phyloP scores from a whole-genome alignment of 2,113 vertebrate genomes.

The Larimichthys polyactis region DNA sequence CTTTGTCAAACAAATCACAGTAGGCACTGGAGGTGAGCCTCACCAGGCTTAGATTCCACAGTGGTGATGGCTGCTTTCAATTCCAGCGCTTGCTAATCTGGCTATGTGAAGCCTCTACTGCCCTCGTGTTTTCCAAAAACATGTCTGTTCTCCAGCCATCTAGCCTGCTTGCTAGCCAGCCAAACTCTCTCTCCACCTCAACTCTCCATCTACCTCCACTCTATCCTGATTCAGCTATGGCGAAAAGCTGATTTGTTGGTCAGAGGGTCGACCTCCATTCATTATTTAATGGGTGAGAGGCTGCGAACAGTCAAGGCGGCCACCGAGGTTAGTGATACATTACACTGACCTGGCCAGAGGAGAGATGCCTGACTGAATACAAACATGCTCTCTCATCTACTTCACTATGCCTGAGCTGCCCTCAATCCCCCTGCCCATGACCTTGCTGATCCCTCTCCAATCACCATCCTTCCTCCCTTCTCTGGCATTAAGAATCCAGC shows the following conservation, averaged over 20 bases:
- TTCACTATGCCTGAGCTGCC: slow-evolving; percentile 64
- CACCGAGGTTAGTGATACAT: slow-evolving; percentile 79
- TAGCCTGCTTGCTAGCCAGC: slow-evolving; percentile 12
- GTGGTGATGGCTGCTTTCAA: slow-evolving; percentile 60
- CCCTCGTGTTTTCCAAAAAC: slow-evolving; percentile 56
- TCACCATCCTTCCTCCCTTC: slow-evolving; percentile 62
- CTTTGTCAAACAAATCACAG: slow-evolving; percentile 67
- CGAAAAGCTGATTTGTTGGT: slow-evolving; percentile 82
- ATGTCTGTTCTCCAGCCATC: slow-evolving; percentile 44
- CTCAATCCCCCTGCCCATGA: slow-evolving; percentile 69
- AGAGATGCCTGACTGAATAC: slow-evolving; percentile 71
- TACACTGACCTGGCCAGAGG: slow-evolving; percentile 75
- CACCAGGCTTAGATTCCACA: slow-evolving; percentile 66
- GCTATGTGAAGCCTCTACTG: slow-evolving; percentile 41
- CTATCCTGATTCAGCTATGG: slow-evolving; percentile 63
- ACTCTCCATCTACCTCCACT: slow-evolving; percentile 63
- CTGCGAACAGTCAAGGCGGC: slow-evolving; percentile 71
- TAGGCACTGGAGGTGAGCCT: slow-evolving; percentile 52
- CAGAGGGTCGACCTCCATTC: slow-evolving; percentile 81
- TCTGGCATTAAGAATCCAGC: slow-evolving; percentile 61
- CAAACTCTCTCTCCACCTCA: slow-evolving; percentile 26
- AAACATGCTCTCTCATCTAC: slow-evolving; percentile 75
- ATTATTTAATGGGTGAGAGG: slow-evolving; percentile 83
- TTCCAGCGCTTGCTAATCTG: slow-evolving; percentile 65
- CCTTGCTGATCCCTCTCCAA: slow-evolving; percentile 62